phyloP scores from a whole-genome alignment of 2,888 invertebrate species.

The Ectobius pallidus region DNA sequence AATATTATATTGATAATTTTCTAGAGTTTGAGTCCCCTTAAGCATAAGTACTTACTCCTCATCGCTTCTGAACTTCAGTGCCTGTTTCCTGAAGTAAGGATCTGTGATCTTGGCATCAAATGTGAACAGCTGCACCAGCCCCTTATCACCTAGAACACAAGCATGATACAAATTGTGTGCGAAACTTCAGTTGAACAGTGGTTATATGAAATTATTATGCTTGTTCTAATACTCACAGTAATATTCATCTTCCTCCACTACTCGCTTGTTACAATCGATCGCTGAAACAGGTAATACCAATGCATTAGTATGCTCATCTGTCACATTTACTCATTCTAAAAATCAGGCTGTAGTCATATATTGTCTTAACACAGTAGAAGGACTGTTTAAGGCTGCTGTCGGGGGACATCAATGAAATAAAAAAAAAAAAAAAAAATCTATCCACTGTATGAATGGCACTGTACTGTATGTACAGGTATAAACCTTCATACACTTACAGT shows the following conservation, averaged over 20 bases:
- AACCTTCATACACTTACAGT: no score
- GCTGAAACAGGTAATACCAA: constrained; percentile 55
- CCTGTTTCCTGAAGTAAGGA: constrained; percentile 58
- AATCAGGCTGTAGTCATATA: no score
- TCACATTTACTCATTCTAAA: no score
- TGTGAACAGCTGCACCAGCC: constrained; percentile 81
- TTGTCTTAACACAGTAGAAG: no score
- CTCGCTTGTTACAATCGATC: constrained; percentile 66
- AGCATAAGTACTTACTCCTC: constrained; percentile 55
- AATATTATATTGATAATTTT: no score
- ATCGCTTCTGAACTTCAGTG: constrained; percentile 60
- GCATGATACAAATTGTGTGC: not conserved
- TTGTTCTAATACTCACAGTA: not conserved
- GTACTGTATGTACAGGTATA: no score
- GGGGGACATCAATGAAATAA: no score
- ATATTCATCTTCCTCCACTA: constrained; percentile 65
- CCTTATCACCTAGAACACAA: constrained; percentile 63
- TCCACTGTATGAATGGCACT: no score
- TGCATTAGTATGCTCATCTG: no score
- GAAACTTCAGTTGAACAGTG: not conserved
- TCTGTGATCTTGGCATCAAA: constrained; percentile 84
- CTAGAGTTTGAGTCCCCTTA: no score
- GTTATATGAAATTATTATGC: constrained; percentile 3
- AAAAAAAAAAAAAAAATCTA: no score
- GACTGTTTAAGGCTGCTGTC: no score